Base-by-base conservation (phyloP, 2,113 vertebrate genomes). In the Furnarius figulus region DNA sequence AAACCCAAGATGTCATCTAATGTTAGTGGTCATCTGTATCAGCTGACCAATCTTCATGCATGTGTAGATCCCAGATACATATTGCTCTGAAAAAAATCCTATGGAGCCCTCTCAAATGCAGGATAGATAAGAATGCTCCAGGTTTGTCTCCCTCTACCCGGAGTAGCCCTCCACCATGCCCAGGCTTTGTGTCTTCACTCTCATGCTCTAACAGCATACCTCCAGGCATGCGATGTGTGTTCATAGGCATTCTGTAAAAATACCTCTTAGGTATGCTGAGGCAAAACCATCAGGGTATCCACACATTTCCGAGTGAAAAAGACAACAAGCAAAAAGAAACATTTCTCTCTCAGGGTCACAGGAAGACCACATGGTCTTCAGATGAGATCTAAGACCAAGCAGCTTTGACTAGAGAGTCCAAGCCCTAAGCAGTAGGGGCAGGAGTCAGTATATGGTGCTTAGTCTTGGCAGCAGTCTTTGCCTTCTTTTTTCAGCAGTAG, bases 161-260 rank as follows among this genome's bases (percentile, higher is more conserved):
- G 62, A 90, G 22, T 46, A 73, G 9, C 9, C 12, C 18, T 80
- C 15, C 15, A 66, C 7, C 31, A 8, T 23, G 49, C 25, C 59
- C 37, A 44, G 27, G 33, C 28, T 73, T 62, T 84, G 35, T 71
- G 63, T 66, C n/a, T 37, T 86, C 65, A 58, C 9, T 46, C 12
- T 52, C 21, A 19, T 30, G 13, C 13, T 83, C 27, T 66, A 59
- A 58, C 11, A 66, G 4, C 76, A 30, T 23, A 50, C 3, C 3
- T 31, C 10, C 25, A 66, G 28, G 12, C 17, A 33, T 24, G 13
- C 0, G 0, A 61, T 39, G 20, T 35, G 23, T 5, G 10, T 73
- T 76, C 28, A 24, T 31, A 30, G 47, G 7, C 13, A 40, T 84
- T 71, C 46, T 39, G 73, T 50, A 78, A 71, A 84, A 86, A 27